Evolutionary conservation across 2,797 vertebrate species (phyloP).

Genomic region (Smutsia gigantea): DNA sequence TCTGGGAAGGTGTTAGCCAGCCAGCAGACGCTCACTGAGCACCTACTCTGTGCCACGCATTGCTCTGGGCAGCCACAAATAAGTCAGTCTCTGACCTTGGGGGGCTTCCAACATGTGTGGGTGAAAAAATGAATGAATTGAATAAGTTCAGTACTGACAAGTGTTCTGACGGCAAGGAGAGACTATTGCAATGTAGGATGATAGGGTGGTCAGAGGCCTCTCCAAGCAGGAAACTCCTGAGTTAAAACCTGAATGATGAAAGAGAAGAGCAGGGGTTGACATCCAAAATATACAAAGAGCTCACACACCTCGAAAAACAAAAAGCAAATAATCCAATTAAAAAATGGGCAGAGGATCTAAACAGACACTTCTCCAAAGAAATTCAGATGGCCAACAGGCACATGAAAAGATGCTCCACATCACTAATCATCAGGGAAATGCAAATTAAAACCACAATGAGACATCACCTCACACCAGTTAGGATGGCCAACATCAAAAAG

Average conservation of each 20-base stretch:
- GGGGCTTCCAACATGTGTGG: not conserved
- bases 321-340: too few relatives aligned
- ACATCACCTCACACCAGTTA: too few relatives aligned
- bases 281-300: too few relatives aligned
- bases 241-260: not conserved
- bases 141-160: not conserved
- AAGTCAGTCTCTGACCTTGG: not conserved
- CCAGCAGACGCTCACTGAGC: not conserved
- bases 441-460: too few relatives aligned
- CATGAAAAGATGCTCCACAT: too few relatives aligned
- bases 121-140: not conserved
- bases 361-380: too few relatives aligned
- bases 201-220: not conserved
- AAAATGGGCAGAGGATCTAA: too few relatives aligned
- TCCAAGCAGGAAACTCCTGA: not conserved
- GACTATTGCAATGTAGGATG: not conserved
- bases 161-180: not conserved
- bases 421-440: too few relatives aligned
- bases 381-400: too few relatives aligned
- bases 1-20: not conserved
- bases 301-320: too few relatives aligned
- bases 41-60: not conserved
- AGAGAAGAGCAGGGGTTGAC: not conserved
- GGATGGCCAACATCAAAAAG: too few relatives aligned
- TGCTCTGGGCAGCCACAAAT: not conserved